Evolutionary conservation across 1,140 invertebrate genomes (phyloP).

Genomic region (Acromyrmex heyeri): DNA sequence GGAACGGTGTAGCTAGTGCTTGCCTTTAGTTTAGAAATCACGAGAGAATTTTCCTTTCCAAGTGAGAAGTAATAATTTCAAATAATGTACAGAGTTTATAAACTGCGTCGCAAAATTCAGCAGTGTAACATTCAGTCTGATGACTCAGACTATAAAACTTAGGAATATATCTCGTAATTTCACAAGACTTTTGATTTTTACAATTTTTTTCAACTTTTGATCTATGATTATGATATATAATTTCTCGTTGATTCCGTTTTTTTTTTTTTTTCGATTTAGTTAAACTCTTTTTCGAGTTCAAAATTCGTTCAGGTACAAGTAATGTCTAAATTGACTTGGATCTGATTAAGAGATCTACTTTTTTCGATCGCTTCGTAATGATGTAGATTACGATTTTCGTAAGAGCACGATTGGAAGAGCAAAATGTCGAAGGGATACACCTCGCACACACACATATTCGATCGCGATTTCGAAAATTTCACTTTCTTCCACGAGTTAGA

Average conservation of each 20-base stretch:
- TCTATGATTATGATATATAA: neutral
- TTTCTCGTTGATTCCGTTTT: neutral
- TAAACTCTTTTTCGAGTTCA: neutral
- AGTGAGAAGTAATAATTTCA: constrained; percentile 3
- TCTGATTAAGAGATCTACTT: neutral
- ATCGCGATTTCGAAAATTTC: constrained; percentile 6
- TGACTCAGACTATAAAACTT: neutral
- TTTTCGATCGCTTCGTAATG: neutral
- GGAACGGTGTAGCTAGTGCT: neutral
- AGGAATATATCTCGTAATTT: neutral
- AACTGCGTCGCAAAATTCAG: neutral
- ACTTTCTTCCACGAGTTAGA: constrained; percentile 40
- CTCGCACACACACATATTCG: neutral
- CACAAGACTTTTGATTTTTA: neutral
- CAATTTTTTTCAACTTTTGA: neutral
- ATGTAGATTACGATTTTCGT: neutral
- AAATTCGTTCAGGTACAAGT: neutral
- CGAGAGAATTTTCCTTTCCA: neutral
- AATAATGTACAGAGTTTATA: neutral
- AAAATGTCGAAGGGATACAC: constrained; percentile 37
- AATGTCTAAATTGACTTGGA: neutral
- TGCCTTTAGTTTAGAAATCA: constrained; percentile 6
- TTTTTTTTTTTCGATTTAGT: neutral
- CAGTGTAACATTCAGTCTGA: neutral
- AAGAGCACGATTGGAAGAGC: neutral